Conservation (phyloP, 2,888 invertebrate genomes). For the Stenodera caucasica region DNA sequence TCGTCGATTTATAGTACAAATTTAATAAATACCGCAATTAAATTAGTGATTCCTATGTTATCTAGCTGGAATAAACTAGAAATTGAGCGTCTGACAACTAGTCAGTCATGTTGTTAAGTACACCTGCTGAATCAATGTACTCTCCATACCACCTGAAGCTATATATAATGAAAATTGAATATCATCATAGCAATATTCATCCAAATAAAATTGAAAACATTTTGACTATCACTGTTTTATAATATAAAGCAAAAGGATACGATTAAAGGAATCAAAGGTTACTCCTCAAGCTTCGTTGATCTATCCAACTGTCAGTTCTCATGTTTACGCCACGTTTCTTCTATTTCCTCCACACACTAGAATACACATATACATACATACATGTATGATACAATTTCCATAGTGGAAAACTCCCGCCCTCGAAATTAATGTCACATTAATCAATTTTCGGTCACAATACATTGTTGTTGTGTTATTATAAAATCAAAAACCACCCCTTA, state of each 20-base stretch:
- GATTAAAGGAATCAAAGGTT: slow-evolving; percentile 49
- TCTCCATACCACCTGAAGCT: slow-evolving; percentile 1
- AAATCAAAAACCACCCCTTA: slow-evolving; percentile 44
- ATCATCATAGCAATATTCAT: background rate
- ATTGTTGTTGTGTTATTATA: slow-evolving; percentile 33
- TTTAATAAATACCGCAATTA: too few relatives aligned
- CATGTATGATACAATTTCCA: slow-evolving; percentile 22
- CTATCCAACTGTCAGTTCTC: slow-evolving; percentile 45
- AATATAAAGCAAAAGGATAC: slow-evolving; percentile 40
- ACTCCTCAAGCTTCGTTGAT: slow-evolving; percentile 44
- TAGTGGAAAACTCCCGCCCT: slow-evolving; percentile 45
- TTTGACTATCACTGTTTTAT: slow-evolving; percentile 33
- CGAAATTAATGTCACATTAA: slow-evolving; percentile 53
- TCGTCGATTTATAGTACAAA: too few relatives aligned
- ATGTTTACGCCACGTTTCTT: slow-evolving; percentile 43
- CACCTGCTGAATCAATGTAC: slow-evolving; percentile 12
- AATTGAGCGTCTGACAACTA: slow-evolving; percentile 7
- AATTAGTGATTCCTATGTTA: too few relatives aligned
- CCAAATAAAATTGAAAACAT: slow-evolving; percentile 25
- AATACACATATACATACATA: slow-evolving; percentile 33
- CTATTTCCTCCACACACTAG: slow-evolving; percentile 33
- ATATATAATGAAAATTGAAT: background rate
- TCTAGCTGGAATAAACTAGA: background rate
- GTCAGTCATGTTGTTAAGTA: slow-evolving; percentile 7
- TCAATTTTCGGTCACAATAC: slow-evolving; percentile 51